phyloP scores from a whole-genome alignment of 2,797 vertebrate species.

The Arrhamphus sclerolepis region DNA sequence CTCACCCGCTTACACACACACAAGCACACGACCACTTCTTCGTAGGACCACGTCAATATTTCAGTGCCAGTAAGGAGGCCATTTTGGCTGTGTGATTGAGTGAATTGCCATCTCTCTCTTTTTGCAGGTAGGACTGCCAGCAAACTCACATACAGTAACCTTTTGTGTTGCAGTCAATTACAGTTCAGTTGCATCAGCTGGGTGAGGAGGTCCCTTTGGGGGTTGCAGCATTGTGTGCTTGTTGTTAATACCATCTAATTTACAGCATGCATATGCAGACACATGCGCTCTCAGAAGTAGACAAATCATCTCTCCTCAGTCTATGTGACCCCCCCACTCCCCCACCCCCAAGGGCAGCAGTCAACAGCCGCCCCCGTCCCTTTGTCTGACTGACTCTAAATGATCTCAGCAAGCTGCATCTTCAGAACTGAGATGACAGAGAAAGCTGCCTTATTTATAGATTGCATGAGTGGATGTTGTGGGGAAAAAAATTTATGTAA shows the following conservation, averaged over 20 bases:
- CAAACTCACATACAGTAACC: conserved; percentile 65
- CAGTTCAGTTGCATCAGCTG: conserved; percentile 85
- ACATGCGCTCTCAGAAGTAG: conserved; percentile 44
- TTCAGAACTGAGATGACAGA: conserved; percentile 56
- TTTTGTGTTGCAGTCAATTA: conserved; percentile 83
- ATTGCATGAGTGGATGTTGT: conserved; percentile 63
- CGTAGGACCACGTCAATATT: conserved; percentile 54
- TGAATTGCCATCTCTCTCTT: conserved; percentile 43
- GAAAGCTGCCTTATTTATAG: conserved; percentile 67
- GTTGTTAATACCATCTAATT: conserved; percentile 65
- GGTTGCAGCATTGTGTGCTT: conserved; percentile 52
- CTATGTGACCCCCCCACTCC: conserved; percentile 68
- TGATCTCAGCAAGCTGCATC: conserved; percentile 66
- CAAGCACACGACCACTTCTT: conserved; percentile 22
- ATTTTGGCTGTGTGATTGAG: conserved; percentile 60
- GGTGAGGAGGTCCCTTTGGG: conserved; percentile 72
- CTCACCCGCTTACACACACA: conserved; percentile 1
- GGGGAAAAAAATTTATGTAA: conserved; percentile 61
- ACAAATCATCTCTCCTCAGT: conserved; percentile 66
- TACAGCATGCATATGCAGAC: conserved; percentile 52
- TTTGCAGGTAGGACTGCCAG: conserved; percentile 59
- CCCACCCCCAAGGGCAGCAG: conserved; percentile 65
- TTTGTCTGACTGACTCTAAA: conserved; percentile 68
- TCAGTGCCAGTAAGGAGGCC: conserved; percentile 60
- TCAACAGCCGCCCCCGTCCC: conserved; percentile 59